Conservation (phyloP, 2,888 invertebrate genomes). For the Torymus auratus region DNA sequence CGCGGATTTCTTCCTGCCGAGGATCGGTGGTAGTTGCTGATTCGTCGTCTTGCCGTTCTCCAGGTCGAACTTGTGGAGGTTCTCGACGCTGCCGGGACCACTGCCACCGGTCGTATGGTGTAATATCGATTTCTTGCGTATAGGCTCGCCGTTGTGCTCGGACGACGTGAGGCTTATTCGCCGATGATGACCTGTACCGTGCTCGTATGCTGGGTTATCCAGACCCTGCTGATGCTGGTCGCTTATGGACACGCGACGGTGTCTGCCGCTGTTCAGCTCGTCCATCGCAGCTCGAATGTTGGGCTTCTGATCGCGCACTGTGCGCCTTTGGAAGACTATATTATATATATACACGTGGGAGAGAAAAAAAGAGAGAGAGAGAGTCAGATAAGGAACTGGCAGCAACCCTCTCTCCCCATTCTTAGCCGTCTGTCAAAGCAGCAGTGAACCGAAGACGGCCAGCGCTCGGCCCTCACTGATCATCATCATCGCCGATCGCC, state of each 20-base stretch:
- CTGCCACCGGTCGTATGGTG: conserved; percentile 64
- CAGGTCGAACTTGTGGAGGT: conserved; percentile 72
- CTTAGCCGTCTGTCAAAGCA: no score
- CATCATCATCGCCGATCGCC: conserved; percentile 33
- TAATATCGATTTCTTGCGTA: conserved; percentile 72
- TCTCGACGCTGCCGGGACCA: conserved; percentile 71
- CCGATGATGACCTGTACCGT: conserved; percentile 64
- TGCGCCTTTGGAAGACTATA: no score
- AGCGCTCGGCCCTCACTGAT: conserved; percentile 33
- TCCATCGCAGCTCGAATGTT: conserved; percentile 44
- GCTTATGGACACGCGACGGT: conserved; percentile 73
- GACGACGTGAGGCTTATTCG: conserved; percentile 70
- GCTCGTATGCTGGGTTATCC: conserved; percentile 73
- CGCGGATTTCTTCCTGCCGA: conserved; percentile 71
- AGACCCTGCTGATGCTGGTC: conserved; percentile 65
- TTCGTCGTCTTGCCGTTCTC: conserved; percentile 67
- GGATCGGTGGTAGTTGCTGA: neutral
- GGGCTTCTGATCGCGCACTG: no score
- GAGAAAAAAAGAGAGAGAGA: no score
- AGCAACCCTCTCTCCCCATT: no score
- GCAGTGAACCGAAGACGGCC: conserved; percentile 11
- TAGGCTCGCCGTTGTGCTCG: conserved; percentile 60
- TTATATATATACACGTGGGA: no score
- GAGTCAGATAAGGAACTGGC: no score
- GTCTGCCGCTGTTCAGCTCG: conserved; percentile 61